Evolutionary conservation across 2,797 vertebrate genomes (phyloP), one percentile per base, ranked within the genome.

Genomic region (Artibeus lituratus): DNA sequence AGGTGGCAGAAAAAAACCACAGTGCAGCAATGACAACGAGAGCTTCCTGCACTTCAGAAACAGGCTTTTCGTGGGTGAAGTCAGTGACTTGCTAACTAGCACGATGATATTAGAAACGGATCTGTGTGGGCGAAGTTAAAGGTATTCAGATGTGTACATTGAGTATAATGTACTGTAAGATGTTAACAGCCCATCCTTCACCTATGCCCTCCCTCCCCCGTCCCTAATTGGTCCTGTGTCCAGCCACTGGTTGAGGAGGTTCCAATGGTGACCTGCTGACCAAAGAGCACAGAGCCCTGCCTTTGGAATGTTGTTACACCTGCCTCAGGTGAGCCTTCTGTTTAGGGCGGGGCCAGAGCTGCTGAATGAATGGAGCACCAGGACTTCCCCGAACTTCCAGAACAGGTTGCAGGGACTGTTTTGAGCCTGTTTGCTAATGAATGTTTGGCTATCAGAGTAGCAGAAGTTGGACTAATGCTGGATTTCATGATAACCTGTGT

Each of bases 21-120:
- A 7, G 55, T 32, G 24, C 15, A 8, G 29, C 39, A 3, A 15
- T 7, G 39, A 18, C 0, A 22, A 19, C 0, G 1, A 11, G 10
- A n/a, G 59, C 32, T 93, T 84, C 47, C 29, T 7, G 15, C 21
- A 37, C 2, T 29, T 92, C 39, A 47, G 78, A 82, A 73, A 89
- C 19, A 9, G 49, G 42, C 12, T 21, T 88, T 85, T 57, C 39
- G 19, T 3, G 15, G 39, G 39, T 37, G 76, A 94, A 59, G 39
- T 19, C 3, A 15, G 55, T 35, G 77, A 49, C 42, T 8, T 16
- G 24, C 42, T 55, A 7, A 65, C 26, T 10, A 65, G 18, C 42
- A 29, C 39, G 21, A 10, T 0, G 22, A 26, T 39, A 11, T 65
- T 49, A 76, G 72, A 55, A 32, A 39, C 62, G 44, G 22, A 59